phyloP scores from a whole-genome alignment of 2,888 invertebrate genomes.

The Stomorhina lunata region DNA sequence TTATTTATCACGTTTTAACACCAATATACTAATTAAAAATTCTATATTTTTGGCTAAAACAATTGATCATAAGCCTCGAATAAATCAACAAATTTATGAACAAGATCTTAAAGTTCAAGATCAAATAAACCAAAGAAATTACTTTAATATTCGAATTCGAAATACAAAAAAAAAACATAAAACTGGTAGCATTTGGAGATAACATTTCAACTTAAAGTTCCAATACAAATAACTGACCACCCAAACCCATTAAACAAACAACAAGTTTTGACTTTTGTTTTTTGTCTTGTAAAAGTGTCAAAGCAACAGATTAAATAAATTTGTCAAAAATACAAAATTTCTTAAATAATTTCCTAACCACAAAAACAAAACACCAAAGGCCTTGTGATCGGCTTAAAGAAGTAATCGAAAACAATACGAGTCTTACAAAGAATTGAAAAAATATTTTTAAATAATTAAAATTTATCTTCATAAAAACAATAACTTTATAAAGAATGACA shows the following conservation, averaged over 20 bases:
- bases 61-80: constrained; percentile 4
- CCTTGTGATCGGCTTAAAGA: constrained; percentile 23
- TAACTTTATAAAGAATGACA: background rate
- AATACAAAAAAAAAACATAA: background rate
- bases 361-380: background rate
- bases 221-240: background rate
- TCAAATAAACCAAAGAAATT: background rate
- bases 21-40: constrained; percentile 13
- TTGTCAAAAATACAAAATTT: constrained; percentile 41
- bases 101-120: constrained; percentile 21
- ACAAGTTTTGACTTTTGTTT: background rate
- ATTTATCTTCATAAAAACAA: constrained; percentile 3
- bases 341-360: background rate
- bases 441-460: constrained; percentile 1
- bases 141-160: no score
- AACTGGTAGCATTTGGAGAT: constrained; percentile 10
- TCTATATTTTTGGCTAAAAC: constrained; percentile 8
- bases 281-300: constrained; percentile 46
- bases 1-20: constrained; percentile 1
- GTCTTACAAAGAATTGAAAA: background rate
- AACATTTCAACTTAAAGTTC: background rate
- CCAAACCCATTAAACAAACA: background rate
- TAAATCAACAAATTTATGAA: background rate
- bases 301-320: constrained; percentile 44
- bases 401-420: background rate